Conservation (phyloP, 2,797 vertebrate species). For the Gymnothorax reevesii region DNA sequence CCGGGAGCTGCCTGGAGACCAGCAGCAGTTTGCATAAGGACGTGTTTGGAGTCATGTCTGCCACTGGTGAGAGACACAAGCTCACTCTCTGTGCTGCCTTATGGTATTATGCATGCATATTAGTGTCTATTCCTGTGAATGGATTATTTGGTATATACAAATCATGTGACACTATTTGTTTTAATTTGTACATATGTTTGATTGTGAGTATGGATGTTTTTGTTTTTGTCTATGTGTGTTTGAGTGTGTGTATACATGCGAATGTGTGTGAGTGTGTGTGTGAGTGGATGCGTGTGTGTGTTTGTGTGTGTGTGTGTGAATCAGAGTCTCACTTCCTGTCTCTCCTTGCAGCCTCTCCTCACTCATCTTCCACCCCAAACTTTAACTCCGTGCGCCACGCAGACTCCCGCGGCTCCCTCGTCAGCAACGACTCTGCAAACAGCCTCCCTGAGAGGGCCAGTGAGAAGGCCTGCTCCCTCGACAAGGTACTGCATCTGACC, state of each 20-base stretch:
- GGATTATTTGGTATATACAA: too few relatives aligned
- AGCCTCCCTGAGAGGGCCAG: conserved; percentile 85
- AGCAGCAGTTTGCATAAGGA: conserved; percentile 91
- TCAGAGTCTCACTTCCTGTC: background rate
- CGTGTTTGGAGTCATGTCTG: conserved; percentile 93
- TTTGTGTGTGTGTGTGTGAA: background rate
- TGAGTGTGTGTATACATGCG: background rate
- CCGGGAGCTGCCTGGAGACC: conserved; percentile 81
- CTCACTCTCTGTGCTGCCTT: background rate
- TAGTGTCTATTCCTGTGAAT: background rate
- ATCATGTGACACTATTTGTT: too few relatives aligned
- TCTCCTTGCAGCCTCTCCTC: conserved; percentile 83
- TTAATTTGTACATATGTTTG: background rate
- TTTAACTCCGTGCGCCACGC: conserved; percentile 85
- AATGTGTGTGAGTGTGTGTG: background rate
- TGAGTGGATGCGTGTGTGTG: background rate
- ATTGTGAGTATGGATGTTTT: background rate
- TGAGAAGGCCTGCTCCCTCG: conserved; percentile 88
- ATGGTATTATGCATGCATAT: background rate
- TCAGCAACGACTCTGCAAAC: conserved; percentile 92
- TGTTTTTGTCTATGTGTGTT: background rate
- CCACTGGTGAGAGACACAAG: conserved; percentile 74
- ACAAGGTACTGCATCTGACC: conserved; percentile 79
- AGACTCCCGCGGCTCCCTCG: conserved; percentile 91
- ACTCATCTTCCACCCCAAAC: conserved; percentile 87